Conservation (phyloP, 2,113 vertebrate species). For the Piprites chloris region DNA sequence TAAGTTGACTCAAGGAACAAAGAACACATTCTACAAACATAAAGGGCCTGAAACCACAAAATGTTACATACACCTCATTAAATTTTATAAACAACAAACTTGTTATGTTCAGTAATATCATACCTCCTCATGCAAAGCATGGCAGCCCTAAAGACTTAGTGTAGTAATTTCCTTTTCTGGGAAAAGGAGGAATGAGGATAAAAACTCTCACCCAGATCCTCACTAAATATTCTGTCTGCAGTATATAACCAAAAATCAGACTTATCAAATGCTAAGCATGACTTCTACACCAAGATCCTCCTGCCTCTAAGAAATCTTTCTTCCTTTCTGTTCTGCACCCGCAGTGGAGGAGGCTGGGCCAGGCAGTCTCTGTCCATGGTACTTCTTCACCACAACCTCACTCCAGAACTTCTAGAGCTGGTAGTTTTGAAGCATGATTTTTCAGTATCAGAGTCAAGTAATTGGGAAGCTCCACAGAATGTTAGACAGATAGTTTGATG, state of each 20-base stretch:
- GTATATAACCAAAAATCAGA: neutral
- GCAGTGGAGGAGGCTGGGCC: neutral
- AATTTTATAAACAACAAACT: neutral
- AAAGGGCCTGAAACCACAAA: neutral
- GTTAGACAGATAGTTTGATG: neutral
- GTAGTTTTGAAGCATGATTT: neutral
- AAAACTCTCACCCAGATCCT: neutral
- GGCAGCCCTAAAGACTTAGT: neutral
- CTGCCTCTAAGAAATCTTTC: neutral
- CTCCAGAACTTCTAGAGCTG: neutral
- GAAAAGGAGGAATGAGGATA: neutral
- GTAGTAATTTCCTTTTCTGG: neutral
- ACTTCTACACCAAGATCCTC: neutral
- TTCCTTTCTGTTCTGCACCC: too few relatives aligned
- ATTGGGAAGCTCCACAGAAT: neutral
- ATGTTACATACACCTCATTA: neutral
- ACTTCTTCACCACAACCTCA: neutral
- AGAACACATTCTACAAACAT: neutral
- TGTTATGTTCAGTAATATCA: neutral
- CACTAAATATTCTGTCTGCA: neutral
- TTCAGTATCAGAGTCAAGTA: neutral
- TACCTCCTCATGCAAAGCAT: neutral
- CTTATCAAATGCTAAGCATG: neutral
- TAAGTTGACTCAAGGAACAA: neutral
- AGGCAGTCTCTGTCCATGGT: slow-evolving; percentile 50